Base-by-base conservation (phyloP, 2,113 vertebrate genomes). In the Pedetes capensis region DNA sequence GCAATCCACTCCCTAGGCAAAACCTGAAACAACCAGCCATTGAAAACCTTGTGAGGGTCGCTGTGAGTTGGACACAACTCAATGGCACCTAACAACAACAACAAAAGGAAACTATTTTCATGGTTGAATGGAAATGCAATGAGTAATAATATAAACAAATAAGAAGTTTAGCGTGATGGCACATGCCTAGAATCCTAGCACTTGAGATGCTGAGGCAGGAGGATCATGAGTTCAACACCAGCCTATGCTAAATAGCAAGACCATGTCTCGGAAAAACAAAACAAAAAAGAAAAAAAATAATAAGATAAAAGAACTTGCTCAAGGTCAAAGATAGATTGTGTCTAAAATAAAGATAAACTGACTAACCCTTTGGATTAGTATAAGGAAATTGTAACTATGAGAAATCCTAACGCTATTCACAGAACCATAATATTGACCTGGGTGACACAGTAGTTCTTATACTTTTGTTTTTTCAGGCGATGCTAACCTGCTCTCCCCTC, bases 401-500 rank as follows among this genome's bases (percentile, higher is more conserved):
- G 29, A 76, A 6, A 47, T 47, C 5, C 55, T 47, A 42, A 8
- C 66, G 8, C 47, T 44, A 63, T 53, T 6, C 23, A 16, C 27
- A 57, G n/a, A 88, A 37, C 97, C 97, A 95, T 5, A 97, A 96
- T 39, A 17, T 12, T 12, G 74, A n/a, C 20, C 25, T 14, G 11
- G 20, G 2, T 55, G 49, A 8, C 49, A 37, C 16, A n/a, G 34
- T 55, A 23, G 12, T 32, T 1, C 12, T 3, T 37, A 6, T 37
- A 14, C 29, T 39, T 97, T 76, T 94, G 92, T 91, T 87, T 97
- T 97, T 96, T 96, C 97, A 99, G 99, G 98, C 96, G 97, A 97
- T 96, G 97, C 95, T 94, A 97, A 97, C 97, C 95, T 94, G 75
- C 85, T 89, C 68, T 96, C 98, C 86, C 95, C 98, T 84, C 97